These are phyloP conservation scores for Clamator glandarius DNA, from an alignment of 2,797 vertebrate genomes.

Conservation along the genomic window DNA sequence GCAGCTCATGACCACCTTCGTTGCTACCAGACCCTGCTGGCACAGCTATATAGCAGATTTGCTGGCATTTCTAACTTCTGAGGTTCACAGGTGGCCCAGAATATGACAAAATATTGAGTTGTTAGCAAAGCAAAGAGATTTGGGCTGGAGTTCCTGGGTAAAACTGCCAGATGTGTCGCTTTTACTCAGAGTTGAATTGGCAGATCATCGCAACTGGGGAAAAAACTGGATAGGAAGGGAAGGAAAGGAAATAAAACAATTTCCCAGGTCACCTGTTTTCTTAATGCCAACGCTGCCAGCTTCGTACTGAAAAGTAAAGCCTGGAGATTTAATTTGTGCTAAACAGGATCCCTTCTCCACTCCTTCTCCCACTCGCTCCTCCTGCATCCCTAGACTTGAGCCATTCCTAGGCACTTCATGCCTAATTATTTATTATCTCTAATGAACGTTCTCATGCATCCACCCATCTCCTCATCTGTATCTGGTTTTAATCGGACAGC, in stretches of 20 bases:
- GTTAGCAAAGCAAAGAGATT: conserved; percentile 5
- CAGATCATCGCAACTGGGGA: neutral
- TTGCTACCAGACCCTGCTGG: rapidly evolving
- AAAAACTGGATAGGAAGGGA: neutral
- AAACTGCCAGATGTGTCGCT: conserved; percentile 31
- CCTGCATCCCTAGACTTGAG: neutral
- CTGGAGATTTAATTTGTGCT: neutral
- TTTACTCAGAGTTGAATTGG: conserved; percentile 16
- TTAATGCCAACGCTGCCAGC: neutral
- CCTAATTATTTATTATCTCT: neutral
- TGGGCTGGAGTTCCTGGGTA: conserved; percentile 16
- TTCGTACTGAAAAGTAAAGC: rapidly evolving
- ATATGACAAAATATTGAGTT: neutral
- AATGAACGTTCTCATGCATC: neutral
- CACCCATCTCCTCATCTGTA: neutral
- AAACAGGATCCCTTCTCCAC: neutral
- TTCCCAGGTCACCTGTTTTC: conserved; percentile 1
- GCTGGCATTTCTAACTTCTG: neutral
- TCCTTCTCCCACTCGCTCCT: neutral
- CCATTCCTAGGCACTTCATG: neutral
- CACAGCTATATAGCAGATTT: neutral
- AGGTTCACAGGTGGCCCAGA: conserved; percentile 1
- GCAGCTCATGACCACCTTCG: neutral
- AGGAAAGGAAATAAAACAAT: neutral
- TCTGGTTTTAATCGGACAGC: conserved; percentile 2